Evolutionary conservation across 2,888 invertebrate species (phyloP).

Genomic region (Tuta absoluta): DNA sequence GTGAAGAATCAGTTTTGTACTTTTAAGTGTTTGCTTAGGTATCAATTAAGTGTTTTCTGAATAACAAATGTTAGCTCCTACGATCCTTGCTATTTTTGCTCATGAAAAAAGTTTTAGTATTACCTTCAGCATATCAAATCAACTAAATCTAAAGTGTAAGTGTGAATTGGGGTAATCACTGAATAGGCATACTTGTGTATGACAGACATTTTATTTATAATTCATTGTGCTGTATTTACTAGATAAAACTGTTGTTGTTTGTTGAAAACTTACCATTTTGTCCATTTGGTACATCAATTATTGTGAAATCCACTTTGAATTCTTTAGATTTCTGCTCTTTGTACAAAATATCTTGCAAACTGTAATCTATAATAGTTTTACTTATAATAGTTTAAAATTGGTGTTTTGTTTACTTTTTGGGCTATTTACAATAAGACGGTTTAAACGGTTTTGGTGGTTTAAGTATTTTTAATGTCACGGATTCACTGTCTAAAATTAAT

Average conservation of each 20-base stretch:
- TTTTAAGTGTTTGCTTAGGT: too few species aligned
- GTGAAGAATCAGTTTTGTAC: not conserved
- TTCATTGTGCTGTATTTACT: not conserved
- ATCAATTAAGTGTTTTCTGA: too few species aligned
- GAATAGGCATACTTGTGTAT: too few species aligned
- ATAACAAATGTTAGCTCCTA: too few species aligned
- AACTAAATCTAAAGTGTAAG: too few species aligned
- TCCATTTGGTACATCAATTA: constrained; percentile 3
- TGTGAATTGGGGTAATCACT: too few species aligned
- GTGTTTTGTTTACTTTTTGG: constrained; percentile 30
- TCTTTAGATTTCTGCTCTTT: not conserved
- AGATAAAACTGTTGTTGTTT: too few species aligned
- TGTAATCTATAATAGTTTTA: not conserved
- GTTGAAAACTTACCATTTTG: constrained; percentile 4
- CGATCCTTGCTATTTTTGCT: too few species aligned
- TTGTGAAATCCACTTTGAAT: constrained; percentile 1
- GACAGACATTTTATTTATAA: too few species aligned
- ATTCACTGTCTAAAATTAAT: constrained; percentile 5
- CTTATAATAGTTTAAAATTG: not conserved
- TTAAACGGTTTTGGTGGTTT: not conserved
- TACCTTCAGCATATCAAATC: too few species aligned
- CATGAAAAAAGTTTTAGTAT: too few species aligned
- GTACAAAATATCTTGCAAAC: constrained; percentile 16
- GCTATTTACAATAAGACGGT: not conserved
- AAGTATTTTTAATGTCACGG: constrained; percentile 7